Evolutionary conservation across 2,888 invertebrate genomes (phyloP).

Genomic region (Aelia acuminata): DNA sequence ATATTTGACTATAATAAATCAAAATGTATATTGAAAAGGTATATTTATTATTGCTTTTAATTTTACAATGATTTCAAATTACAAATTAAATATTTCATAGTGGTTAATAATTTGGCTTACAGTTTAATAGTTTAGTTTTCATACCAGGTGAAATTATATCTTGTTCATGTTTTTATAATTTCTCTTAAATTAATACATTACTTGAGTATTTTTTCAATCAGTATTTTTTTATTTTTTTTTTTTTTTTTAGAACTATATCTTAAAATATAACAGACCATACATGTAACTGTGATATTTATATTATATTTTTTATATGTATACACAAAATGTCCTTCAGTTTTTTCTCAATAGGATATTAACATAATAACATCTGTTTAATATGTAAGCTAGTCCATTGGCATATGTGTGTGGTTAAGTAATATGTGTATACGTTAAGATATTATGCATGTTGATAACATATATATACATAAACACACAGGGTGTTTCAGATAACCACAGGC

Average conservation of each 20-base stretch:
- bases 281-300: constrained; percentile 43
- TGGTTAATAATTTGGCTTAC: too few species aligned
- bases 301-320: constrained; percentile 38
- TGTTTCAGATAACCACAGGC: too few species aligned
- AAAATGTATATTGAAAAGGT: neutral
- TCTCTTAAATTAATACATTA: neutral
- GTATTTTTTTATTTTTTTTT: too few species aligned
- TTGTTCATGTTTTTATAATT: neutral
- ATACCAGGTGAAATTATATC: constrained; percentile 1
- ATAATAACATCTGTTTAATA: neutral
- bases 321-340: neutral
- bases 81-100: neutral
- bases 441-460: too few species aligned
- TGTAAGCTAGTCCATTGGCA: constrained; percentile 11
- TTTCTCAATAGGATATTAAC: neutral
- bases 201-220: neutral
- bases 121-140: neutral
- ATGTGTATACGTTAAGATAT: neutral
- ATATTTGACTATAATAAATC: neutral
- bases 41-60: neutral
- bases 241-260: neutral
- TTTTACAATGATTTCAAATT: neutral
- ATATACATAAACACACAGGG: too few species aligned
- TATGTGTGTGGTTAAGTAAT: neutral
- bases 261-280: constrained; percentile 11